These are phyloP conservation scores for Siderastrea siderea DNA, from an alignment of 92 coral and sea anemone genomes.

Conservation along the genomic window DNA sequence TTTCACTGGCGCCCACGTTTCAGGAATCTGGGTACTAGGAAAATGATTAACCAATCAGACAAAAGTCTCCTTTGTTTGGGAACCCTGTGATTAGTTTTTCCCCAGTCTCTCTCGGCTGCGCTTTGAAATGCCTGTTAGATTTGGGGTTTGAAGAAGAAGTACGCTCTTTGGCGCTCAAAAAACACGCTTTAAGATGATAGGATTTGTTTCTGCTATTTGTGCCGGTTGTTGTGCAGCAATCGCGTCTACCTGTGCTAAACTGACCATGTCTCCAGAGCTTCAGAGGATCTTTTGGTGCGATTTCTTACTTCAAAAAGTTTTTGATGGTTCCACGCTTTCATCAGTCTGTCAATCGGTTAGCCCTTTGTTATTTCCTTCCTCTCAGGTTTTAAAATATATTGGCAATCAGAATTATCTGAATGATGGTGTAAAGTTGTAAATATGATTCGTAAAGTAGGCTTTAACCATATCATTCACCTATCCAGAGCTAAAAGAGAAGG, in stretches of 20 bases:
- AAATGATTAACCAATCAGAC: too few relatives aligned
- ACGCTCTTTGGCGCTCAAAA: background rate
- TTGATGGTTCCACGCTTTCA: conserved; percentile 7
- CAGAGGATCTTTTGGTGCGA: conserved; percentile 64
- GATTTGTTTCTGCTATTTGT: conserved; percentile 78
- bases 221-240: conserved; percentile 96
- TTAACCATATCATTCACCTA: too few relatives aligned
- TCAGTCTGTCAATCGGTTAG: conserved; percentile 49
- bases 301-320: conserved; percentile 30
- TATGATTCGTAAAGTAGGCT: too few relatives aligned
- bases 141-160: background rate
- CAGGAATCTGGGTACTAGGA: too few relatives aligned
- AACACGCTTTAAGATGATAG: conserved; percentile 43
- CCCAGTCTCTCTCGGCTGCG: conserved; percentile 30
- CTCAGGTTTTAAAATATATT: too few relatives aligned
- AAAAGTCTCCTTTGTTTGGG: too few relatives aligned
- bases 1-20: too few relatives aligned
- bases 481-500: too few relatives aligned
- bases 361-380: background rate
- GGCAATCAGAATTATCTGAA: too few relatives aligned
- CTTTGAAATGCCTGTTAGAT: conserved; percentile 17
- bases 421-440: too few relatives aligned
- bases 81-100: background rate
- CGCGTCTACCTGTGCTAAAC: conserved; percentile 93
- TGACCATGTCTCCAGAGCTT: conserved; percentile 91